Evolutionary conservation across 2,888 invertebrate genomes (phyloP).

Genomic region (Heliothis peltigera): DNA sequence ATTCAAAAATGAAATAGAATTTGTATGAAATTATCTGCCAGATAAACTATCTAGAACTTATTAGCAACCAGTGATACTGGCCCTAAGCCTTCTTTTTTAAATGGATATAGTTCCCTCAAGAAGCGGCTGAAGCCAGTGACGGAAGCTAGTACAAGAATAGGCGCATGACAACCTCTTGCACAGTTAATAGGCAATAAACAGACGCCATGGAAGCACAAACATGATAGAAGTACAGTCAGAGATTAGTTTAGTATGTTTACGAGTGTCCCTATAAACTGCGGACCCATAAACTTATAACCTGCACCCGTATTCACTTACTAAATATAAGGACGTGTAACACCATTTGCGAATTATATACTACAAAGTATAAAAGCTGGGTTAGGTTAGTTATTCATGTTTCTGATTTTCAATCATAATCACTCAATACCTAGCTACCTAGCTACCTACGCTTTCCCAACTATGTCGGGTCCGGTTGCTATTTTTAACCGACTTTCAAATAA

Average conservation of each 20-base stretch:
- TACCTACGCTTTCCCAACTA: not conserved
- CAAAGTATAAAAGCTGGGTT: too few relatives aligned
- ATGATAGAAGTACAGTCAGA: conserved; percentile 19
- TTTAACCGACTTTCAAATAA: too few relatives aligned
- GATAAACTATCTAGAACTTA: too few relatives aligned
- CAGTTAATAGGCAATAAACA: conserved; percentile 4
- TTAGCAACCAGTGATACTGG: too few relatives aligned
- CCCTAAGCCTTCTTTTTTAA: too few relatives aligned
- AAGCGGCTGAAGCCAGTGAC: too few relatives aligned
- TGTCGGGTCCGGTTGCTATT: not conserved
- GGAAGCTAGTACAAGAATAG: not conserved
- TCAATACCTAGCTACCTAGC: too few relatives aligned
- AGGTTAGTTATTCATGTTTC: too few relatives aligned
- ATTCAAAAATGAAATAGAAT: too few relatives aligned
- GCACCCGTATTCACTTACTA: conserved; percentile 17
- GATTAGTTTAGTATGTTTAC: conserved; percentile 51
- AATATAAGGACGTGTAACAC: conserved; percentile 26
- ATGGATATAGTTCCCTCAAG: too few relatives aligned
- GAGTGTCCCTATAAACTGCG: conserved; percentile 46
- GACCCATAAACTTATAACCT: conserved; percentile 51
- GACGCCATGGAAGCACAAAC: conserved; percentile 18
- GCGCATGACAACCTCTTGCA: not conserved
- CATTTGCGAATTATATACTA: too few relatives aligned
- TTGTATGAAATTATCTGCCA: too few relatives aligned
- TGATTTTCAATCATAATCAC: not conserved